Evolutionary conservation across 2,797 vertebrate species (phyloP), one percentile per base, ranked within the genome.

Genomic region (Lycodopsis pacificus): DNA sequence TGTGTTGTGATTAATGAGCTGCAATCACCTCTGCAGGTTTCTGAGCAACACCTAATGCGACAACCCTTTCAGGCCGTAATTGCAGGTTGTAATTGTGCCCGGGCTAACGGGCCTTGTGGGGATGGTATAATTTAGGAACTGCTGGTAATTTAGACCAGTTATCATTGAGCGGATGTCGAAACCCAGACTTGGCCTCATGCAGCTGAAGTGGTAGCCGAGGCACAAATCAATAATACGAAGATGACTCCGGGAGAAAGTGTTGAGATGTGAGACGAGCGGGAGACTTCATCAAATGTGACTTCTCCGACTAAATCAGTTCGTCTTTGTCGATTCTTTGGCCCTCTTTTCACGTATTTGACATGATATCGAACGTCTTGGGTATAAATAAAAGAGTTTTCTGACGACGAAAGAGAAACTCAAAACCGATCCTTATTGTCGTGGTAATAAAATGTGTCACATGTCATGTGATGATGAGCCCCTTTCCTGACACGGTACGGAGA

Each of bases 1-100:
- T 48, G 36, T 78, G 80, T 53, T 65, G 56, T 54, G 81, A 75
- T 63, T 73, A 82, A 83, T 71, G 59, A 76, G n/a, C 65, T 69
- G 40, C 40, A 79, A 86, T 84, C 69, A 67, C 22, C 44, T 71
- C 70, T 65, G 83, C 64, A 67, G 86, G 65, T 81, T 76, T 80
- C 71, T 32, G 76, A 79, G 69, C 51, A 51, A 61, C 81, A 66
- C 65, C 54, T 68, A 83, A 83, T 83, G 79, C 59, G 68, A 80
- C 66, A 71, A 64, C 20, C 77, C 77, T 80, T 81, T 85, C 67
- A 80, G 71, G 70, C 65, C 9, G 1, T 86, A 57, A 80, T 76
- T 81, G 79, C 27, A 62, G 68, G 74, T 14, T 71, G 79, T 51
- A 84, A 89, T 84, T 77, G 71, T 32, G 65, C 46, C 69, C 36